These are phyloP conservation scores for Phanerotoma sp. DNA, from an alignment of 2,888 invertebrate species.

Conservation along the genomic window DNA sequence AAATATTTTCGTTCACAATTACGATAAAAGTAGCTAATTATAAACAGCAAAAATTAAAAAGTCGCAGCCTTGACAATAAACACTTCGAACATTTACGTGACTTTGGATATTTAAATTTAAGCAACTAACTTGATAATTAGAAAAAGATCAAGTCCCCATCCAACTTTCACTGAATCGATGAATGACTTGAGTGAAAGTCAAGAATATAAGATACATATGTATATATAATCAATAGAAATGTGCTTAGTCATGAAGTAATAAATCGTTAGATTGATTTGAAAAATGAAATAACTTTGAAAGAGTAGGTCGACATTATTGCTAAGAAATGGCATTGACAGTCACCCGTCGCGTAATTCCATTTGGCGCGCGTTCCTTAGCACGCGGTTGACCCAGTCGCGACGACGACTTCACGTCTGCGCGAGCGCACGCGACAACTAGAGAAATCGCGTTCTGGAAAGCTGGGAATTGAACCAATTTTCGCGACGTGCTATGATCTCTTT, in stretches of 20 bases:
- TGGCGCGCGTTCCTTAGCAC: conserved; percentile 23
- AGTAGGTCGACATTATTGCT: neutral
- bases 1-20: neutral
- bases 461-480: conserved; percentile 22
- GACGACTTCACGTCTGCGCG: conserved; percentile 23
- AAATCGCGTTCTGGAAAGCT: conserved; percentile 39
- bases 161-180: neutral
- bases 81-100: neutral
- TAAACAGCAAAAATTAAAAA: neutral
- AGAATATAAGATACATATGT: neutral
- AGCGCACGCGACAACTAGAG: conserved; percentile 34
- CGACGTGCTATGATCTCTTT: conserved; percentile 11
- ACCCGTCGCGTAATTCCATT: conserved; percentile 20
- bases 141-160: no score
- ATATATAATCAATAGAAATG: neutral
- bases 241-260: conserved; percentile 1
- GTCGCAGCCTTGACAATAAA: neutral
- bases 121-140: no score
- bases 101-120: no score
- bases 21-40: neutral
- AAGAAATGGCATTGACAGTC: conserved; percentile 23
- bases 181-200: neutral
- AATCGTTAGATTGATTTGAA: conserved; percentile 1
- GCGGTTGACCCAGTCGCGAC: conserved; percentile 39
- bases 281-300: neutral